Evolutionary conservation across 2,797 vertebrate species (phyloP), one percentile per base, ranked within the genome.

Genomic region (Tokudaia tokunoshimensis): DNA sequence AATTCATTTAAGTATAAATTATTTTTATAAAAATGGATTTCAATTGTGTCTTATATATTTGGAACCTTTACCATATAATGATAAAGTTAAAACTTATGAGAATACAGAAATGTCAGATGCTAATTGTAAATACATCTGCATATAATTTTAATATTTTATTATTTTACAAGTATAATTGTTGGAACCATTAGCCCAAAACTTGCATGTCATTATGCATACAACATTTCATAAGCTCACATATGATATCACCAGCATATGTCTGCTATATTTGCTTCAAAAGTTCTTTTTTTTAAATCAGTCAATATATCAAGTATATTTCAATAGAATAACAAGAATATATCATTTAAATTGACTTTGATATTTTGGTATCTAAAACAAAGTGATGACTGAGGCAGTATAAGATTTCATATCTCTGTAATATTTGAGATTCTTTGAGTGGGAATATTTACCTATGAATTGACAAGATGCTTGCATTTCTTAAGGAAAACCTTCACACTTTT

Each of bases 121-220:
- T 80, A 20, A 55, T 52, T 79, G 17, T 34, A 52, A 34, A 52
- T 31, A 50, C 1, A 52, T 79, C 34, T 79, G 15, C 5, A 20
- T 34, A 52, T 11, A 34, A 31, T 79, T 26, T 31, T 24, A 78
- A 50, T 78, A 50, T 31, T 85, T 31, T 41, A 78, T 31, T 78
- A 50, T 31, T 85, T 91, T 80, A n/a, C n/a, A 91, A 94, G 76
- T 52, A n/a, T 74, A 37, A 90, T 83, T 61, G 79, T 31, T 86
- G 59, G 34, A 89, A 74, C 14, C 1, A 82, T 78, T 29, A 63
- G 24, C 3, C 22, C 26, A 13, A 83, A 44, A 44, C 37, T 44
- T 83, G 6, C n/a, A 41, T 84, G 5, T 17, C 6, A 19, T 20
- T 75, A 70, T 15, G 19, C 34, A 59, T 37, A 20, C 29, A 55